Base-by-base conservation (phyloP, 2,888 invertebrate genomes). In the Pediacus dermestoides region DNA sequence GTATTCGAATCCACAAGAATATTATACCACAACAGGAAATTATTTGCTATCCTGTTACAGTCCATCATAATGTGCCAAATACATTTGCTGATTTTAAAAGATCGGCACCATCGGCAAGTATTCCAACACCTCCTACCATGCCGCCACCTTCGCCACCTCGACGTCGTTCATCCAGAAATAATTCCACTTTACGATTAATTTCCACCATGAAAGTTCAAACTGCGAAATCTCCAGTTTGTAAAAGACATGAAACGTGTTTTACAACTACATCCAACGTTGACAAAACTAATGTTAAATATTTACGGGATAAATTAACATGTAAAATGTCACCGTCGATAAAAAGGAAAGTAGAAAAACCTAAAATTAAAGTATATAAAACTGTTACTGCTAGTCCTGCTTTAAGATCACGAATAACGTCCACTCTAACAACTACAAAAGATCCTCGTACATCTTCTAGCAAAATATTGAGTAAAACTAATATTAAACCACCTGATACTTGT, bases 1-100 rank as follows among this genome's bases (percentile, higher is more conserved):
- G 85, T 73, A 86, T 88, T 63, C 77, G 84, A 65, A 79, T 86
- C 33, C 84, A 84, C 66, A 84, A 82, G 72, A 79, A 75, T 61
- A 39, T 52, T 7, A 73, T 74, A 42, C 64, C 67, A 9, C 66
- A 69, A 42, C 68, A 65, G 46, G 79, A 81, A 70, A 75, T 80
- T 22, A 68, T 80, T 46, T 81, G 79, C 63, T 81, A 80, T 61
- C 81, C 81, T 32, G 67, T 73, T 13, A 75, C 75, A 3, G 54
- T 55, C 31, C 68, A 57, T 52, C 67, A 47, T 15, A 61, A 68
- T 22, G 63, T 68, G 30, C 67, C 70, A 40, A 71, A 75, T 57
- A 71, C 77, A 46, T 77, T 78, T 60, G 71, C 75, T 13, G 75
- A 75, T 53, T 77, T 76, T 56, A 79, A 80, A 57, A 76, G 77